Evolutionary conservation across 2,113 vertebrate species (phyloP).

Genomic region (Lamprologus speciosus): DNA sequence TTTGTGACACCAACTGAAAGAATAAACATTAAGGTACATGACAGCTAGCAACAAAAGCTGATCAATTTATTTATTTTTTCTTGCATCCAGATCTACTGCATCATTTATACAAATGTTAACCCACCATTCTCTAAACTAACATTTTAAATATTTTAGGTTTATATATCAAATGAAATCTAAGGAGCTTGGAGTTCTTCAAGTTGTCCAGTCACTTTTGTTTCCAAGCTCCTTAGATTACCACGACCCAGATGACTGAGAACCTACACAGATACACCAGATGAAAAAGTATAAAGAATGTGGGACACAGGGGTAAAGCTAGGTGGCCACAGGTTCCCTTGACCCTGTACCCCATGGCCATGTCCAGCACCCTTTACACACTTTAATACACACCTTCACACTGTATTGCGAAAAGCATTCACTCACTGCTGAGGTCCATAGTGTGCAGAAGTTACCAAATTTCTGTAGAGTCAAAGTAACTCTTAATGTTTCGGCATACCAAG

Average conservation of each 20-base stretch:
- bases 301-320: neutral
- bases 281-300: neutral
- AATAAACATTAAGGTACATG: neutral
- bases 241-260: neutral
- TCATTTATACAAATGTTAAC: neutral
- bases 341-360: fast-evolving
- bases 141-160: neutral
- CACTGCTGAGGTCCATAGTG: neutral
- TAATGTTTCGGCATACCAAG: neutral
- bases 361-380: neutral
- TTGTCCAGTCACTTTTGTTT: neutral
- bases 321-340: neutral
- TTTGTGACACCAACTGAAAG: neutral
- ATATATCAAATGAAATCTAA: neutral
- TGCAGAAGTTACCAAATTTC: neutral
- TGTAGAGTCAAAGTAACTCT: neutral
- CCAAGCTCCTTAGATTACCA: neutral
- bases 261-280: neutral
- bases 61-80: neutral
- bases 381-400: neutral
- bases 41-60: neutral
- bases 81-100: neutral
- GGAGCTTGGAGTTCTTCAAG: neutral
- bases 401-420: neutral
- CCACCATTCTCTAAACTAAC: neutral